These are phyloP conservation scores for Serripes groenlandicus DNA, from an alignment of 2,888 invertebrate species.

Conservation along the genomic window DNA sequence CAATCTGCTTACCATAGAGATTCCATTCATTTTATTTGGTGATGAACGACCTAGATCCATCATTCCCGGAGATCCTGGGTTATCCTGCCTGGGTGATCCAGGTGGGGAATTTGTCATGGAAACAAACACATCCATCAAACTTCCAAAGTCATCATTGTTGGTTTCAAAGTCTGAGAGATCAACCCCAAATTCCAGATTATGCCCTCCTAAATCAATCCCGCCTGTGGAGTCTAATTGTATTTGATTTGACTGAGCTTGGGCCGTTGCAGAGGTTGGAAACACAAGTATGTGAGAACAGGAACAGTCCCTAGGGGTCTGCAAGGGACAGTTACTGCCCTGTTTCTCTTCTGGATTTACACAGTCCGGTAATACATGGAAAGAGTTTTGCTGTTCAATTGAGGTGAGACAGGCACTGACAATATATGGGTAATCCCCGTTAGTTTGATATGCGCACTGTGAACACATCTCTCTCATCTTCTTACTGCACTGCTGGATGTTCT, in stretches of 20 bases:
- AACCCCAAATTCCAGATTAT: slow-evolving; percentile 67
- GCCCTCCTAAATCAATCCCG: slow-evolving; percentile 73
- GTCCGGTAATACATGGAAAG: slow-evolving; percentile 89
- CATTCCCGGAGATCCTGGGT: slow-evolving; percentile 76
- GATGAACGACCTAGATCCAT: slow-evolving; percentile 73
- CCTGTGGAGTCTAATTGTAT: slow-evolving; percentile 73
- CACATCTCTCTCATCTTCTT: slow-evolving; percentile 96
- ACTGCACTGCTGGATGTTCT: slow-evolving; percentile 95
- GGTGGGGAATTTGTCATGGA: slow-evolving; percentile 72
- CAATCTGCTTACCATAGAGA: slow-evolving; percentile 72
- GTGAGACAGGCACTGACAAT: slow-evolving; percentile 99
- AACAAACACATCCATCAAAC: slow-evolving; percentile 74
- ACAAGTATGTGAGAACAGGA: slow-evolving; percentile 99
- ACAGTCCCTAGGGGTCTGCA: slow-evolving; percentile 98
- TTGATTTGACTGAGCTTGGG: slow-evolving; percentile 80
- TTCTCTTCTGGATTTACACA: slow-evolving; percentile 85
- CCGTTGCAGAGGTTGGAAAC: slow-evolving; percentile 93
- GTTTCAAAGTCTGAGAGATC: slow-evolving; percentile 70
- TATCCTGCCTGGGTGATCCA: slow-evolving; percentile 64
- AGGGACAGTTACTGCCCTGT: slow-evolving; percentile 84
- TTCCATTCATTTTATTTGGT: slow-evolving; percentile 75
- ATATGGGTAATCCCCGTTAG: slow-evolving; percentile 93
- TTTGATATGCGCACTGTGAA: slow-evolving; percentile 93
- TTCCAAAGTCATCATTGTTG: slow-evolving; percentile 67
- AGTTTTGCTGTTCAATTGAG: slow-evolving; percentile 96